These are phyloP conservation scores for Silvanus unidentatus DNA, from an alignment of 2,888 invertebrate genomes.

Conservation along the genomic window DNA sequence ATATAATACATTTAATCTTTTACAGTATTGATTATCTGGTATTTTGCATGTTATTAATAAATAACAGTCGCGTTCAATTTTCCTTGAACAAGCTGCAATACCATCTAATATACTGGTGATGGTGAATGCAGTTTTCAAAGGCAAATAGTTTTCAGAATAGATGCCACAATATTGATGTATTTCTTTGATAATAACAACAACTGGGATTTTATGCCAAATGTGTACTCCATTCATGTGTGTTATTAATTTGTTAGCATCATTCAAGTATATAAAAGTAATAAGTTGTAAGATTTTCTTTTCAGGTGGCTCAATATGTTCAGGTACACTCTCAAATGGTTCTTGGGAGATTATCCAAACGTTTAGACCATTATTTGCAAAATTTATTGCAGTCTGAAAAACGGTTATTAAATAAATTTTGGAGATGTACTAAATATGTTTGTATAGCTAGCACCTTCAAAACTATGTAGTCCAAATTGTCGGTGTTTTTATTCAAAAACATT, in stretches of 20 bases:
- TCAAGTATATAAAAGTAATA: constrained; percentile 42
- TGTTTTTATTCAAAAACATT: constrained; percentile 13
- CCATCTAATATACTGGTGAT: constrained; percentile 34
- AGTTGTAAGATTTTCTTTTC: constrained; percentile 35
- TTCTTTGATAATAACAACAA: constrained; percentile 33
- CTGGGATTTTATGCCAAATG: constrained; percentile 35
- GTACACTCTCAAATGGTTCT: constrained; percentile 33
- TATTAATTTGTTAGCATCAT: constrained; percentile 34
- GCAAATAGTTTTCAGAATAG: constrained; percentile 16
- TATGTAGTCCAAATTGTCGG: constrained; percentile 12
- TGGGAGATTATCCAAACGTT: constrained; percentile 40
- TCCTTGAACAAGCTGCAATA: constrained; percentile 26
- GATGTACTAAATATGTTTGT: neutral
- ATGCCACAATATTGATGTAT: constrained; percentile 34
- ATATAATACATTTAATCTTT: constrained; percentile 26
- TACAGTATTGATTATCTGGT: constrained; percentile 7
- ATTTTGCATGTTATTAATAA: constrained; percentile 16
- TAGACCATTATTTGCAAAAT: constrained; percentile 37
- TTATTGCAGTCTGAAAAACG: constrained; percentile 32
- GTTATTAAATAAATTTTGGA: neutral
- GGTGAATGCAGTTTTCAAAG: constrained; percentile 28
- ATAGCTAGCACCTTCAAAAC: constrained; percentile 20
- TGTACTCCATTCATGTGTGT: constrained; percentile 38
- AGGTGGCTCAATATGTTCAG: constrained; percentile 31
- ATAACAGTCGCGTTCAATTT: constrained; percentile 16